Evolutionary conservation across 2,888 invertebrate species (phyloP), one percentile per base, ranked within the genome.

Genomic region (Muscina levida): DNA sequence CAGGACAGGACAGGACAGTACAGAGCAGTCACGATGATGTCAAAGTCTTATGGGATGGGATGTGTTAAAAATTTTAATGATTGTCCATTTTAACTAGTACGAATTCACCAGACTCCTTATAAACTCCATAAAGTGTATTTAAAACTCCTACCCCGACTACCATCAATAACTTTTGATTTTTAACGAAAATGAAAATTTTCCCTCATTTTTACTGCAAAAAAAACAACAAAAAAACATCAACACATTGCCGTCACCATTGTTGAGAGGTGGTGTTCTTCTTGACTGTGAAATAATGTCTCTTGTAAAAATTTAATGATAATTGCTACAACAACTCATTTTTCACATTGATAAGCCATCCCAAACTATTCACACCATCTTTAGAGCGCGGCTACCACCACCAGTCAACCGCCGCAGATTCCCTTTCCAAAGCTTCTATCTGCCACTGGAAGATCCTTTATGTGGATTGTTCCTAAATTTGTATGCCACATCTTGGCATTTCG

Each of bases 311-410:
- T 88, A 87, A 87, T 86, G 87, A 87, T 88, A 87, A 88, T 87
- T 87, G 85, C 85, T 79, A 85, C 83, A 85, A 85, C 87, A 85
- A 85, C 85, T 85, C 86, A 87, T 88, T 88, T 88, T 84, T 88
- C 86, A 87, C 59, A 70, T 72, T 76, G 75, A 79, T 79, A 78
- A 77, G 39, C 70, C 70, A 67, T 71, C 62, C 1, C 71, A 11
- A 65, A 67, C 78, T 74, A 81, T 82, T 72, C 65, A 66, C 67
- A 62, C 70, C 44, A 66, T 59, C 24, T 48, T 53, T 19, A 17
- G n/a, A 15, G 1, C 13, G 62, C 5, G 13, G 56, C 15, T 19
- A 11, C 19, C n/a, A 8, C 15, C 15, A 4, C n/a, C 31, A 57
- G 1, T 4, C 37, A 39, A 59, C 39, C 24, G 31, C 8, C 17